Evolutionary conservation across 2,888 invertebrate species (phyloP), one percentile per base, ranked within the genome.

Genomic region (Cyclophora punctaria): DNA sequence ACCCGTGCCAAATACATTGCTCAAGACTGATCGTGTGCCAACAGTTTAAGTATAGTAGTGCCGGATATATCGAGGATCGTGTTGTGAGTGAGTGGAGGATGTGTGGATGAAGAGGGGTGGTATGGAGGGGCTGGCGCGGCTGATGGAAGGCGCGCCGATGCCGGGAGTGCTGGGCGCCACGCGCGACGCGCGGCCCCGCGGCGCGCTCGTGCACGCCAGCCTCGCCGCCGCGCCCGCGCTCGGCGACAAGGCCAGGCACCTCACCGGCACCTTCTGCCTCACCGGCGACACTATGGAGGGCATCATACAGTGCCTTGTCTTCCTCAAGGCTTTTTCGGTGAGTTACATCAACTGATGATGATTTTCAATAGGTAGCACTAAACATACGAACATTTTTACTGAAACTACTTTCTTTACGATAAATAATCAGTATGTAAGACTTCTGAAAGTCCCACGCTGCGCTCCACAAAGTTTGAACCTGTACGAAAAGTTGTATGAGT

Each of bases 261-360:
- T 96, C 58, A 95, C 95, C 20, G 96, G 96, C 65, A 96, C 95
- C 48, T 96, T 96, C 86, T 95, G 96, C 73, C 91, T 96, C 55
- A 95, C 95, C 46, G 96, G 96, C 49, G 96, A 96, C 84, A 96
- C 96, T 55, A 96, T 96, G 96, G 96, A 96, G 78, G 96, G 96
- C 66, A 96, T 96, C 75, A 96, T 96, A 76, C 96, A 96, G 89
- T 96, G 96, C 80, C 91, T 96, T 71, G 96, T 96, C 69, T 96
- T 96, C 89, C 92, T 96, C 75, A 96, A 96, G 85, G 96, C 96
- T 43, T 96, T 96, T 81, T 95, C 96, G 94, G 96, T 96, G 90
- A 94, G 96, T 20, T 1, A 20, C 20, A 20, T 20, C 20, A 20
- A 20, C 20, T 20, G 20, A 20, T 20, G 20, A 20, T 20, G 20